Conservation (phyloP, 2,888 invertebrate species). For the Andrena praecox region DNA sequence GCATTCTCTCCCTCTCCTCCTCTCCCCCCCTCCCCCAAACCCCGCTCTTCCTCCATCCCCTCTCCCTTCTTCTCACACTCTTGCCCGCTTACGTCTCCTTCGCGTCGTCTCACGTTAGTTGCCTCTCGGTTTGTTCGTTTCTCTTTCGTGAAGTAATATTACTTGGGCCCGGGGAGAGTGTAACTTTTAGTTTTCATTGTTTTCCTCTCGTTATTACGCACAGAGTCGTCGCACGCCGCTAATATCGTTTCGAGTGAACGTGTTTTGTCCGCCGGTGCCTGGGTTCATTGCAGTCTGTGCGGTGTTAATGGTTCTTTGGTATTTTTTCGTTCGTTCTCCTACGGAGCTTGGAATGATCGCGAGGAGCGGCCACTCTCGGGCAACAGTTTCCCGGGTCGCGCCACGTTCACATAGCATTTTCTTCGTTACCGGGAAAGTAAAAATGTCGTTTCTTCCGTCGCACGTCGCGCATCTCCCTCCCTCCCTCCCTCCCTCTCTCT, state of each 20-base stretch:
- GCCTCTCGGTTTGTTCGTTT: conserved; percentile 42
- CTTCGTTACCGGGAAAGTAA: not conserved
- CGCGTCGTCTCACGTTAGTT: conserved; percentile 57
- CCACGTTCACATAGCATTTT: conserved; percentile 14
- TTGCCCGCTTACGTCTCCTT: conserved; percentile 38
- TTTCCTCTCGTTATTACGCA: conserved; percentile 59
- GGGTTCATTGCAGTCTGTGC: not conserved
- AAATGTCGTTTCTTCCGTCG: not conserved
- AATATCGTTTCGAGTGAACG: conserved; percentile 47
- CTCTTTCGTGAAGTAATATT: conserved; percentile 76
- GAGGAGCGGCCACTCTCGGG: not conserved
- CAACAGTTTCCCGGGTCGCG: not conserved
- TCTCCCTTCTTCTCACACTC: conserved; percentile 17
- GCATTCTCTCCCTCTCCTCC: conserved; percentile 33
- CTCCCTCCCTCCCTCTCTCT: not conserved
- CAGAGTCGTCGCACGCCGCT: conserved; percentile 74
- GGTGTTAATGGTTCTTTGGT: conserved; percentile 9
- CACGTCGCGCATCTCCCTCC: not conserved
- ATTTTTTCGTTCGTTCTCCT: not conserved
- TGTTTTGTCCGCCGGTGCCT: conserved; percentile 4
- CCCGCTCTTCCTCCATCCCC: conserved; percentile 14
- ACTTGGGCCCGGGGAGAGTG: conserved; percentile 84
- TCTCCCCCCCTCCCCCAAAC: conserved; percentile 1
- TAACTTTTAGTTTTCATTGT: conserved; percentile 68
- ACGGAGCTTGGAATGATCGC: not conserved